Conservation (phyloP, 30 jellyfish, hydroid and myxozoan genomes). For the Turritopsis dohrnii region DNA sequence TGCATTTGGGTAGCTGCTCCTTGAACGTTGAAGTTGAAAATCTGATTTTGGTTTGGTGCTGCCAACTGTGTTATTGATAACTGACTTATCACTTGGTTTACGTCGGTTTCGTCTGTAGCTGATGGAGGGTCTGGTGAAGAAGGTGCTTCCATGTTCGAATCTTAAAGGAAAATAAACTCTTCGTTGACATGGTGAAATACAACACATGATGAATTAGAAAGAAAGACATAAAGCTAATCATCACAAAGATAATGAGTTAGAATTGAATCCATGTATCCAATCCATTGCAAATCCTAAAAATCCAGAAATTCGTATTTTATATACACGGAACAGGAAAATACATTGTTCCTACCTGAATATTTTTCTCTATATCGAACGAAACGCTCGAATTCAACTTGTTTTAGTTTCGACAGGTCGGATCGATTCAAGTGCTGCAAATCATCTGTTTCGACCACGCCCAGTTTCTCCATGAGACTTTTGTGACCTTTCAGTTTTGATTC, state of each 20-base stretch:
- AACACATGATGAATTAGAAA: too few species aligned
- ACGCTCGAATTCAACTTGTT: conserved; percentile 11
- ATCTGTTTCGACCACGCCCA: conserved; percentile 14
- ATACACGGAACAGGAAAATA: not conserved
- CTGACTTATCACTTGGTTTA: too few species aligned
- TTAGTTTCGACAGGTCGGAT: not conserved
- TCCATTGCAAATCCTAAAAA: not conserved
- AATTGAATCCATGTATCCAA: not conserved
- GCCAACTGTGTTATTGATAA: not conserved
- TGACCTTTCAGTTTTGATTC: not conserved
- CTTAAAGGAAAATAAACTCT: too few species aligned
- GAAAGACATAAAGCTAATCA: too few species aligned
- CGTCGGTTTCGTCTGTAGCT: not conserved
- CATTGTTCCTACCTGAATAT: not conserved
- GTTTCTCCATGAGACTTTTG: not conserved
- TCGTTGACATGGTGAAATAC: too few species aligned
- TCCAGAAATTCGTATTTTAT: too few species aligned
- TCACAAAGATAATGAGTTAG: too few species aligned
- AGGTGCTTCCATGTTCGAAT: too few species aligned
- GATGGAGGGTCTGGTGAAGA: not conserved
- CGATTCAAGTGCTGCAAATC: not conserved
- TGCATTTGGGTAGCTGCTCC: not conserved
- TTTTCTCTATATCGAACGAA: not conserved
- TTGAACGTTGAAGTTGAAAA: not conserved
- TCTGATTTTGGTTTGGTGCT: not conserved